phyloP scores from a whole-genome alignment of 1,140 invertebrate species.

The Caenorhabditis tropicalis region DNA sequence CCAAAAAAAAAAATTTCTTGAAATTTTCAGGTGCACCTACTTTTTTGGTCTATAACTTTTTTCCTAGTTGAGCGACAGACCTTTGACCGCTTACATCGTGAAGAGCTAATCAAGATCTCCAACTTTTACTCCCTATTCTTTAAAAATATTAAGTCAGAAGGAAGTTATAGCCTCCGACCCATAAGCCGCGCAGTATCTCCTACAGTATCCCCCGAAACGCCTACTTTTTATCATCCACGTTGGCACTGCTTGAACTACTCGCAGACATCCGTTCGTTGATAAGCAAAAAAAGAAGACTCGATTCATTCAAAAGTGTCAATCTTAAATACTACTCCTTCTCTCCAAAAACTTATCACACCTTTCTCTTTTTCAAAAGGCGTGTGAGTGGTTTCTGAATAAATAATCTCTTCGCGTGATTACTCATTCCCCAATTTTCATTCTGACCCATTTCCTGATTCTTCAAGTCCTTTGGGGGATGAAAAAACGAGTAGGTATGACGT shows the following conservation, averaged over 20 bases:
- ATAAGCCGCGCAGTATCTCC: too few species aligned
- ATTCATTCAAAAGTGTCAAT: slow-evolving; percentile 14
- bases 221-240: neutral
- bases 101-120: too few species aligned
- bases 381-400: neutral
- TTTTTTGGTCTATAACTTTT: too few species aligned
- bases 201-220: neutral
- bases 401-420: neutral
- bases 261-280: neutral
- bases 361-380: neutral
- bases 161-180: too few species aligned
- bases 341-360: neutral
- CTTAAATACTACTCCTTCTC: neutral
- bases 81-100: too few species aligned
- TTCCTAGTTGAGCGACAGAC: too few species aligned
- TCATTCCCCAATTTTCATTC: neutral
- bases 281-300: neutral
- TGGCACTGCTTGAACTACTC: neutral
- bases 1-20: too few species aligned
- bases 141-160: too few species aligned
- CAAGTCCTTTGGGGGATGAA: neutral
- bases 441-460: slow-evolving; percentile 5
- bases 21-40: too few species aligned
- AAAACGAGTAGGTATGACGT: neutral
- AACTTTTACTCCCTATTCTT: too few species aligned